Evolutionary conservation across 2,797 vertebrate genomes (phyloP).

Genomic region (Myotis pilosus): DNA sequence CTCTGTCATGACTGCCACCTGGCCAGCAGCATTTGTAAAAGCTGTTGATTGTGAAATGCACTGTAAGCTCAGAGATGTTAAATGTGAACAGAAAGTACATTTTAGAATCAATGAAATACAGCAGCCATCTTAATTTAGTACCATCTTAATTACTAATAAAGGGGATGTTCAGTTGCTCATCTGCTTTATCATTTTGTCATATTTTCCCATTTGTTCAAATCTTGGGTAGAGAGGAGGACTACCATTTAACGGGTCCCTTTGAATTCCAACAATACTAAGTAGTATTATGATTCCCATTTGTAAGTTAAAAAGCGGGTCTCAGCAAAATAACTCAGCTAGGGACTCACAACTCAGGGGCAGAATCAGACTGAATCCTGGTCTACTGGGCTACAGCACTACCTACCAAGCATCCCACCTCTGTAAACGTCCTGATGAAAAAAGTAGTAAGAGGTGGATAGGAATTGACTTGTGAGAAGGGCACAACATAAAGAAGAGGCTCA

Average conservation of each 20-base stretch:
- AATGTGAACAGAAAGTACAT: background rate
- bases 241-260: background rate
- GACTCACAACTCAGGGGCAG: background rate
- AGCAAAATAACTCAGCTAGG: background rate
- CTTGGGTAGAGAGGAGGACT: background rate
- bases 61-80: background rate
- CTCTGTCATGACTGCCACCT: background rate
- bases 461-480: background rate
- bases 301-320: background rate
- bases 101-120: background rate
- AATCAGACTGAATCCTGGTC: background rate
- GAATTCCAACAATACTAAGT: background rate
- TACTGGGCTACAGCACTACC: background rate
- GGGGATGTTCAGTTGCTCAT: background rate
- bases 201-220: conserved; percentile 6
- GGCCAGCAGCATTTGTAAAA: background rate
- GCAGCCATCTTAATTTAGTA: background rate
- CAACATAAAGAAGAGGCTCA: background rate
- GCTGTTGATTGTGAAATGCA: background rate
- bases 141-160: background rate
- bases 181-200: background rate
- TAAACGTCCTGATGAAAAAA: background rate
- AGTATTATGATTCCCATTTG: background rate
- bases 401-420: background rate
- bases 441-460: background rate